Base-by-base conservation (phyloP, 2,113 vertebrate species). In the Protomyctophum bolini region DNA sequence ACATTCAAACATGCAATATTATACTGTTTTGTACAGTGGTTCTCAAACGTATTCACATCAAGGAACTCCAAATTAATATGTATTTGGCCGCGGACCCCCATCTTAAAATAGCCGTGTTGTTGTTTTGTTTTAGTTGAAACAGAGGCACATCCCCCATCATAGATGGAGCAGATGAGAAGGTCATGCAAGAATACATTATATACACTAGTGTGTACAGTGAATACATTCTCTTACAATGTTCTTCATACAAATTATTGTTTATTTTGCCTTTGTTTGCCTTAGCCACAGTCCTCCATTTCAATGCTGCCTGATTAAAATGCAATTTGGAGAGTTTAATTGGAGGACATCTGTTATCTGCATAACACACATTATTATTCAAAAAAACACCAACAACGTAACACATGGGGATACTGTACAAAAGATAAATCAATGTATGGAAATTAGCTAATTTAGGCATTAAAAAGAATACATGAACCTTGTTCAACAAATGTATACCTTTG, bases 291-390 rank as follows among this genome's bases (percentile, higher is more conserved):
- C 58, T 83, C 77, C 88, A 91, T 88, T 67, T 85, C 57, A 90
- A 76, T 89, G 73, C 33, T 62, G 68, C 66, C 62, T 88, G 78
- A 88, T 89, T 91, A 82, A 80, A 85, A 84, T 68, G 61, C 79
- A 89, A 88, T 90, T 85, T 85, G 57, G 61, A 75, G 71, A 63
- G 52, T 72, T 61, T 86, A 89, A 91, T 88, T 83, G 80, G 76
- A 83, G 83, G 83, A 83, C 87, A 89, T 92, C 82, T 91, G 80
- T 80, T 87, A 85, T 82, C 65, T 64, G 55, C 55, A 76, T 81
- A 72, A 67, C 76, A 29, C 59, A 70, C 33, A 83, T 86, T 80
- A 75, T 63, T 75, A 21, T 41, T 55, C 8, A 66, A 61, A 83
- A 78, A 54, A 84, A 71, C 57, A 54, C 73, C 72, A 80, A 77